These are phyloP conservation scores for Choloepus didactylus DNA, from an alignment of 2,797 vertebrate species.

Conservation along the genomic window DNA sequence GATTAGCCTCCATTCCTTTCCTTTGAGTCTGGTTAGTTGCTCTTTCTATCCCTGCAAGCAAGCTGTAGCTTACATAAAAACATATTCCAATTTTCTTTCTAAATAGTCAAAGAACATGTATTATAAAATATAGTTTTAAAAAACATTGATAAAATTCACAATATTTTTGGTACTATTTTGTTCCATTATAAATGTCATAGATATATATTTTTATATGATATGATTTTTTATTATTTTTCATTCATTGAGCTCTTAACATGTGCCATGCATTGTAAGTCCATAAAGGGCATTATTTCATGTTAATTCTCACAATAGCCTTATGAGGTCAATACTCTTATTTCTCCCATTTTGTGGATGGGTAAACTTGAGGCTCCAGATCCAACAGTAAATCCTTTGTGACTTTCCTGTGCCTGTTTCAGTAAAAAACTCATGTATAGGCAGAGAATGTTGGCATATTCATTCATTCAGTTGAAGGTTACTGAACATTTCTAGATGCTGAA, in stretches of 20 bases:
- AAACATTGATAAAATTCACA: background rate
- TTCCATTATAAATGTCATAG: background rate
- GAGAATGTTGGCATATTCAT: background rate
- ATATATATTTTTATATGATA: background rate
- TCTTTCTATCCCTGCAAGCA: background rate
- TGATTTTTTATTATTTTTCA: conserved; percentile 27
- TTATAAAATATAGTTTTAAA: conserved; percentile 6
- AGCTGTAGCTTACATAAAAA: background rate
- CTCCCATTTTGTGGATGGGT: background rate
- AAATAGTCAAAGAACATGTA: background rate
- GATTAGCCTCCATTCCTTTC: background rate
- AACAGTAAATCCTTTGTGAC: background rate
- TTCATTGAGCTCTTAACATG: background rate
- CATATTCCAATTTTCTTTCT: background rate
- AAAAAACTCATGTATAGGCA: background rate
- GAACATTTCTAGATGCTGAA: background rate
- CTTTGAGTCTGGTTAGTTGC: background rate
- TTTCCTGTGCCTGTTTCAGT: background rate
- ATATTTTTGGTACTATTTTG: conserved; percentile 3
- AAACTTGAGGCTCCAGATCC: background rate
- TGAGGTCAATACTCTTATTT: background rate
- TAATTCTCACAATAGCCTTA: background rate
- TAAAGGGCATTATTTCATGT: background rate
- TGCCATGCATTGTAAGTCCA: background rate
- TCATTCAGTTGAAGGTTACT: background rate